Evolutionary conservation across 1,140 invertebrate species (phyloP).

Genomic region (Planococcus citri): DNA sequence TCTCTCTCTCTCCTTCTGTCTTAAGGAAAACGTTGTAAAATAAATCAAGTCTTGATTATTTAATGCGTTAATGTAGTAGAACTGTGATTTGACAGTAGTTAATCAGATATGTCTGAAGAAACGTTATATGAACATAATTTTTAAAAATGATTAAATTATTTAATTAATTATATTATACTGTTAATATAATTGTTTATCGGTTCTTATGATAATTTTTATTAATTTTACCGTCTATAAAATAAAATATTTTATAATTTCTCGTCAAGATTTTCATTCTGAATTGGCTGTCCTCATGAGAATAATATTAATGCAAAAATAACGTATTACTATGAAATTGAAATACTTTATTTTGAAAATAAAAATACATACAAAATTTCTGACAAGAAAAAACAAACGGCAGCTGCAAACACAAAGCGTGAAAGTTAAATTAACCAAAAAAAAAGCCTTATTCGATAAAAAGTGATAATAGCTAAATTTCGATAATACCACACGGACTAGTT

Average conservation of each 20-base stretch:
- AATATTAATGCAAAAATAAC: no score
- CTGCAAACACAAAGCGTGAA: no score
- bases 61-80: background rate
- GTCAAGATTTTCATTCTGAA: no score
- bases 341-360: no score
- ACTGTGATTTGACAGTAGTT: slow-evolving; percentile 13
- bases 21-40: background rate
- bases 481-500: no score
- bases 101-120: background rate
- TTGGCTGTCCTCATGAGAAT: no score
- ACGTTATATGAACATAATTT: background rate
- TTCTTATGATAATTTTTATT: background rate
- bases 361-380: no score
- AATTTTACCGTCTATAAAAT: slow-evolving; percentile 1
- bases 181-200: background rate
- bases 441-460: no score
- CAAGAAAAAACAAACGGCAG: no score
- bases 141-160: background rate
- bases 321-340: no score
- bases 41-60: background rate
- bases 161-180: background rate
- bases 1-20: background rate
- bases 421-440: no score
- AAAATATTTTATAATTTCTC: background rate
- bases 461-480: no score